These are phyloP conservation scores for Mixornis gularis DNA, from an alignment of 2,113 vertebrate species.

Conservation along the genomic window DNA sequence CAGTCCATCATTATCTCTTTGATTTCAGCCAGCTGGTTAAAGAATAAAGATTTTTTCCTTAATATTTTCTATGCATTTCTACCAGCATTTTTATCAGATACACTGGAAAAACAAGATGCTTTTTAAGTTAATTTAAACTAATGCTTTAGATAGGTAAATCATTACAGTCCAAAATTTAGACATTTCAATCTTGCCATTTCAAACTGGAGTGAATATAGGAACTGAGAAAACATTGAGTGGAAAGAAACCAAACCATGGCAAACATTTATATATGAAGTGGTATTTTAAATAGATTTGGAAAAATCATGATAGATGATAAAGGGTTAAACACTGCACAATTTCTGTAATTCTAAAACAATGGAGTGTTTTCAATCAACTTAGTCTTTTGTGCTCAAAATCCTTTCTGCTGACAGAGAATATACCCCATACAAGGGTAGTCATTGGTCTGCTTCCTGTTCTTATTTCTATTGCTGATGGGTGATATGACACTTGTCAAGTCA, in stretches of 20 bases:
- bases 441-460: neutral
- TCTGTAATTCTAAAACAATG: neutral
- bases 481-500: neutral
- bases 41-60: neutral
- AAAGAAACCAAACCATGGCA: neutral
- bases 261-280: neutral
- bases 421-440: neutral
- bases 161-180: neutral
- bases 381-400: neutral
- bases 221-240: neutral
- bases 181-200: neutral
- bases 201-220: neutral
- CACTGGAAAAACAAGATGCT: neutral
- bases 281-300: neutral
- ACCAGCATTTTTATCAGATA: neutral
- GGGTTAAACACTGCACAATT: neutral
- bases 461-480: neutral
- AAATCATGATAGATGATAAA: neutral
- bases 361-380: neutral
- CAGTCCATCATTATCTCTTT: neutral
- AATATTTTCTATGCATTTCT: neutral
- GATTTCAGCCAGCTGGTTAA: neutral
- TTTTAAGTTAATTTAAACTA: neutral
- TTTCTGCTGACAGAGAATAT: neutral
- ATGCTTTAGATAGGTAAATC: neutral